Base-by-base conservation (phyloP, 2,888 invertebrate genomes). In the Drepanosiphum platanoidis region DNA sequence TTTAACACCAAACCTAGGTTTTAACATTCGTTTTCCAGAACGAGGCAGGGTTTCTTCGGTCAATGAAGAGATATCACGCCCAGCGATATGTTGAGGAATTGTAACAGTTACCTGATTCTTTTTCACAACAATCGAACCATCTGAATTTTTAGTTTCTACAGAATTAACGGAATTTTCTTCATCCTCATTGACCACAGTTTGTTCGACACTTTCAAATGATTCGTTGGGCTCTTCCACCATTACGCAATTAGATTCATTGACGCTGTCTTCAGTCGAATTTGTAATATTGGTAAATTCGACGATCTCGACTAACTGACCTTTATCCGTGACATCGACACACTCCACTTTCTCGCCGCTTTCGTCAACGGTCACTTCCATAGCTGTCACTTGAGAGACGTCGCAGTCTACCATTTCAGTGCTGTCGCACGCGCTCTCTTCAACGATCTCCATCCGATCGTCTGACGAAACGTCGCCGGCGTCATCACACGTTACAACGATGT, bases 1-100 rank as follows among this genome's bases (percentile, higher is more conserved):
- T 87, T 90, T 90, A 13, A 91, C 90, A 7, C 91, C 91, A 13
- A 90, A 88, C 72, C 90, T 88, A 8, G 91, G 91, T 87, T 91
- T 91, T 18, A 90, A 90, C 68, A 88, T 87, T 8, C 89, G 88
- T 82, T 90, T 89, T 0, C 90, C 90, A 86, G 89, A 81, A 46
- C 87, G 87, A 52, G 86, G 70, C 15, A 87, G 70, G 30, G 89
- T 87, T 87, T 90, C 90, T 82, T 89, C 90, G 11, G 89, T 88
- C 0, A 90, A 90, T 87, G 90, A 90, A 7, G 89, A 88, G 52
- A 91, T 88, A 87, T 90, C 90, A 46, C 90, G 89, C 1, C 91
- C 91, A 71, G 90, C 87, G 13, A 91, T 88, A 88, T 91, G 91
- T 11, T 88, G 88, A 5, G 88, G 88, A 66, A 88, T 86, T 22